Evolutionary conservation across 1,140 invertebrate species (phyloP).

Genomic region (Mylabris phalerata): DNA sequence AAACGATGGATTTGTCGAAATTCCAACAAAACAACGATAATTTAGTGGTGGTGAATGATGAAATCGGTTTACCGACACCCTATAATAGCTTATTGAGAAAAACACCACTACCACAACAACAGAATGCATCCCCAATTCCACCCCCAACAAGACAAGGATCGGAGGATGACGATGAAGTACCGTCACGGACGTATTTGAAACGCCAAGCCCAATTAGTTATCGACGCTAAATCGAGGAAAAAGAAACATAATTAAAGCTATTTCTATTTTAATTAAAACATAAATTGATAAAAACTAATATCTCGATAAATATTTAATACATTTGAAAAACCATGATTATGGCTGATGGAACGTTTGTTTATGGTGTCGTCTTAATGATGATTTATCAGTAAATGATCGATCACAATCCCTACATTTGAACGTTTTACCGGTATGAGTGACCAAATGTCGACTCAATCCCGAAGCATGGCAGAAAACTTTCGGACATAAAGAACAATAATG

Average conservation of each 20-base stretch:
- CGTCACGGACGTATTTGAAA: conserved; percentile 69
- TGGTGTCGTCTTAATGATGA: conserved; percentile 58
- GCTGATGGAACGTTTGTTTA: conserved; percentile 31
- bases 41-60: conserved; percentile 7
- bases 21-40: no score
- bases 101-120: conserved; percentile 33
- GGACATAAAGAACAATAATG: conserved; percentile 62
- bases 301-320: no score
- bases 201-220: conserved; percentile 75
- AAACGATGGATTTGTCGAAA: no score
- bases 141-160: conserved; percentile 42
- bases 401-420: conserved; percentile 59
- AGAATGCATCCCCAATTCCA: conserved; percentile 28
- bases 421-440: conserved; percentile 61
- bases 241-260: conserved; percentile 39
- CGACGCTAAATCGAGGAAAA: conserved; percentile 73
- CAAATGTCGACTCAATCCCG: conserved; percentile 63
- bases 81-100: conserved; percentile 34
- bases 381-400: conserved; percentile 62
- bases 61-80: conserved; percentile 33
- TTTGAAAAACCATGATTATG: no score
- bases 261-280: no score
- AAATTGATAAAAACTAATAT: no score
- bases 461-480: conserved; percentile 61
- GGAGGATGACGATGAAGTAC: conserved; percentile 77